These are phyloP conservation scores for Accipiter virgatus DNA, from an alignment of 2,113 vertebrate genomes.

Conservation along the genomic window DNA sequence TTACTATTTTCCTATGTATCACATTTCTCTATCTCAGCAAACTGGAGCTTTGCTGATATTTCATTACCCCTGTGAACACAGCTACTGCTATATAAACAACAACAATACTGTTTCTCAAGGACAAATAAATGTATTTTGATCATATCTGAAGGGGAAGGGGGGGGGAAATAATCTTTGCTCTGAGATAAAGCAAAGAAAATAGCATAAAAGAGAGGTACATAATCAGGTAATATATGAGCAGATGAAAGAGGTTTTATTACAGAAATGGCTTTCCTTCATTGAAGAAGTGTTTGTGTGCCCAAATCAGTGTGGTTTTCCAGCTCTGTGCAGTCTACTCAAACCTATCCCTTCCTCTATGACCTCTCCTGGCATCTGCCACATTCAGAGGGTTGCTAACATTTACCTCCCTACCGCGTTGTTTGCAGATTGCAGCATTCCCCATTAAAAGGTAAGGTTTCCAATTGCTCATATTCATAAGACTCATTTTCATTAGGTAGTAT, in stretches of 20 bases:
- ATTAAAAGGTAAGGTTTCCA: neutral
- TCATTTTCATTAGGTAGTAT: neutral
- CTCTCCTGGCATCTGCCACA: neutral
- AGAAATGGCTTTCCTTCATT: neutral
- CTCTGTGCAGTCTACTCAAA: neutral
- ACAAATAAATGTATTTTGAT: conserved; percentile 15
- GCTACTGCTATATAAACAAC: neutral
- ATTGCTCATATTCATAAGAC: neutral
- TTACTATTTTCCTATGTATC: neutral
- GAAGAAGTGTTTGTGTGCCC: neutral
- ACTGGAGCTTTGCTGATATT: neutral
- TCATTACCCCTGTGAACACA: neutral
- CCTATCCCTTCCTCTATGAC: neutral
- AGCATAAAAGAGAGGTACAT: neutral
- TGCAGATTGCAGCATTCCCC: neutral
- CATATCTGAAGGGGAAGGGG: neutral
- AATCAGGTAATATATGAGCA: neutral
- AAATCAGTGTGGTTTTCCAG: neutral
- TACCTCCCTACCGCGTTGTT: neutral
- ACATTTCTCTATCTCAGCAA: neutral
- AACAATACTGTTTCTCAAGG: neutral
- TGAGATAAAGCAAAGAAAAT: neutral
- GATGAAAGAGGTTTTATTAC: neutral
- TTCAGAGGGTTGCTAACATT: neutral
- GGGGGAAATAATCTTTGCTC: neutral